Conservation (phyloP, 2,797 vertebrate species). For the Bovichtus diacanthus region DNA sequence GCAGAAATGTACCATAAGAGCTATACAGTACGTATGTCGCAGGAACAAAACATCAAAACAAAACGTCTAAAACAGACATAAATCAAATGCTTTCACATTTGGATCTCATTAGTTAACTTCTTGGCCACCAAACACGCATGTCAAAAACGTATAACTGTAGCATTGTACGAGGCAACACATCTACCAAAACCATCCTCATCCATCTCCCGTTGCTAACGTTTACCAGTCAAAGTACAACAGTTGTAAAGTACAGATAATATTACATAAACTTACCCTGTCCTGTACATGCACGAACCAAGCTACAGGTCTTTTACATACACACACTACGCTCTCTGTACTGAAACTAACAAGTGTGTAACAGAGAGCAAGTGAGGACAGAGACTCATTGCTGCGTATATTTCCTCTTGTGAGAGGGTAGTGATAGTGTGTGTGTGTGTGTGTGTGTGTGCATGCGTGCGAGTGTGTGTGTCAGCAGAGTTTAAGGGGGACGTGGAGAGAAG, state of each 20-base stretch:
- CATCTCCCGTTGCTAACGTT: not conserved
- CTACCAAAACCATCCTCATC: not conserved
- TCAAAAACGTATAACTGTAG: not conserved
- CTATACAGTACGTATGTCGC: too few relatives aligned
- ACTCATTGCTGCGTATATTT: constrained; percentile 37
- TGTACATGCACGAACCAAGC: not conserved
- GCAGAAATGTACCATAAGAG: not conserved
- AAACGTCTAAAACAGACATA: not conserved
- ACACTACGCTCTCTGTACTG: constrained; percentile 9
- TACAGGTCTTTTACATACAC: constrained; percentile 10
- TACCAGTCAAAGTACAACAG: not conserved
- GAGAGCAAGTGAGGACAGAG: constrained; percentile 3
- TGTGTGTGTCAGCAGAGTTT: not conserved
- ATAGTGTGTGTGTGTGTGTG: not conserved
- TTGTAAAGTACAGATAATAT: not conserved
- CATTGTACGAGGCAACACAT: not conserved
- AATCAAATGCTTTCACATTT: not conserved
- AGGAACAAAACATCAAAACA: not conserved
- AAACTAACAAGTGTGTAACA: constrained; percentile 26
- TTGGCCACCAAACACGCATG: not conserved
- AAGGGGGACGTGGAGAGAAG: not conserved
- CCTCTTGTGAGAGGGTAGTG: constrained; percentile 34
- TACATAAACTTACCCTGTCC: constrained; percentile 32
- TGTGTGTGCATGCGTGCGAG: not conserved
- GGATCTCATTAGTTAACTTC: not conserved